Conservation (phyloP, 2,888 invertebrate genomes). For the Phragmatobia fuliginosa region DNA sequence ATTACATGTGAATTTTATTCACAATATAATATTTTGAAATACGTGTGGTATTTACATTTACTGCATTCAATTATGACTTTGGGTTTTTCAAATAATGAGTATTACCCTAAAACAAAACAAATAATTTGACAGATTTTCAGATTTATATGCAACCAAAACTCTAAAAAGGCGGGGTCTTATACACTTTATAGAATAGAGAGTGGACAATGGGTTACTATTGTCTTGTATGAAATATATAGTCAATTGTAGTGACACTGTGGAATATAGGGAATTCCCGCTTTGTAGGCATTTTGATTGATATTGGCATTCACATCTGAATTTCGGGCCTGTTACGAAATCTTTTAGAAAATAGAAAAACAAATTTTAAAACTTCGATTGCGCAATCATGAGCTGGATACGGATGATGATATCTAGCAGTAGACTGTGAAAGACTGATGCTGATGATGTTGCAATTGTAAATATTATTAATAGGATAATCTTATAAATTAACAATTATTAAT, state of each 20-base stretch:
- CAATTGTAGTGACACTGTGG: slow-evolving; percentile 40
- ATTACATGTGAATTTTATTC: too few species aligned
- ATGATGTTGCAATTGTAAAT: background rate
- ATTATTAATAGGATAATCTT: background rate
- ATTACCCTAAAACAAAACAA: slow-evolving; percentile 26
- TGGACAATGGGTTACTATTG: slow-evolving; percentile 39
- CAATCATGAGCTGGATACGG: too few species aligned
- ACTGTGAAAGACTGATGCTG: too few species aligned
- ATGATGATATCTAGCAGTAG: too few species aligned
- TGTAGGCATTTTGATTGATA: slow-evolving; percentile 42
- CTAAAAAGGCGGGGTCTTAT: slow-evolving; percentile 27
- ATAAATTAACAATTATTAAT: background rate
- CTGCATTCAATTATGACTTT: slow-evolving; percentile 14
- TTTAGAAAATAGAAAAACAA: background rate
- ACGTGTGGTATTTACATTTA: background rate
- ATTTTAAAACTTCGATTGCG: background rate
- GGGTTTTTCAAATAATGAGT: slow-evolving; percentile 37
- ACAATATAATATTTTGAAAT: background rate
- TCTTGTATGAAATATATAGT: slow-evolving; percentile 50
- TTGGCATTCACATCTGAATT: background rate
- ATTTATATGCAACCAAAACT: slow-evolving; percentile 18
- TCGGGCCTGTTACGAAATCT: background rate
- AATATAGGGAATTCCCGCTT: slow-evolving; percentile 42
- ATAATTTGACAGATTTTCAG: slow-evolving; percentile 23
- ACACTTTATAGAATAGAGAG: slow-evolving; percentile 32